These are phyloP conservation scores for Aradophagus sp. DNA, from an alignment of 1,140 invertebrate species.

Conservation along the genomic window DNA sequence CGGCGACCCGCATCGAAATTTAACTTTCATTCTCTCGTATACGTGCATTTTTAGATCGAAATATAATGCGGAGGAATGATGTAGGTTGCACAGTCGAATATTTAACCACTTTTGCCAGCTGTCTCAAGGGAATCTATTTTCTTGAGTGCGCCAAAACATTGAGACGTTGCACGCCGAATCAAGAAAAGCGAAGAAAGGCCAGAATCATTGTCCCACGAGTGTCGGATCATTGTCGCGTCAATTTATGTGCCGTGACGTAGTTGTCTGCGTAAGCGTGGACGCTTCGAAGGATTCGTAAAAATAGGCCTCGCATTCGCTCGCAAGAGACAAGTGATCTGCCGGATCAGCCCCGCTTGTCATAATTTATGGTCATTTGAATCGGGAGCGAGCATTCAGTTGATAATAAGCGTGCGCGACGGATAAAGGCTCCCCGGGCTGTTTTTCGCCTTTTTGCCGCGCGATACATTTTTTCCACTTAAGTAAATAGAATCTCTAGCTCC, in stretches of 20 bases:
- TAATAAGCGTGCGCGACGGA: constrained; percentile 37
- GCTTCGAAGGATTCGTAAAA: constrained; percentile 45
- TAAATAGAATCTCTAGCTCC: constrained; percentile 54
- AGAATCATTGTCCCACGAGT: no score
- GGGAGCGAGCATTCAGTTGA: constrained; percentile 39
- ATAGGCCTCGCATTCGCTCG: constrained; percentile 20
- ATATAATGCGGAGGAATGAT: no score
- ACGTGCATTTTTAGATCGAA: no score
- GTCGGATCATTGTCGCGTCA: constrained; percentile 18
- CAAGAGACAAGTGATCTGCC: constrained; percentile 41
- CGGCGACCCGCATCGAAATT: constrained; percentile 43
- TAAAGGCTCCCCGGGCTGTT: constrained; percentile 28
- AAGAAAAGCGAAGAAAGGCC: no score
- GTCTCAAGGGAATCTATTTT: no score
- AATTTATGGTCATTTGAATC: constrained; percentile 48
- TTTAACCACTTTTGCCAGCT: no score
- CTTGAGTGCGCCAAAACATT: no score
- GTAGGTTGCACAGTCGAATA: no score
- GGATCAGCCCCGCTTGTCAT: constrained; percentile 15
- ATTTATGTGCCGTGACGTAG: constrained; percentile 39
- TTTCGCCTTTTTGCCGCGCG: constrained; percentile 12
- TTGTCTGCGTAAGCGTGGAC: constrained; percentile 4
- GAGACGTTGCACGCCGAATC: no score
- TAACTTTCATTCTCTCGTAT: constrained; percentile 14
- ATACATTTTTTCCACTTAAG: constrained; percentile 58